Evolutionary conservation across 2,888 invertebrate genomes (phyloP).

Genomic region (Pimpla rufipes): DNA sequence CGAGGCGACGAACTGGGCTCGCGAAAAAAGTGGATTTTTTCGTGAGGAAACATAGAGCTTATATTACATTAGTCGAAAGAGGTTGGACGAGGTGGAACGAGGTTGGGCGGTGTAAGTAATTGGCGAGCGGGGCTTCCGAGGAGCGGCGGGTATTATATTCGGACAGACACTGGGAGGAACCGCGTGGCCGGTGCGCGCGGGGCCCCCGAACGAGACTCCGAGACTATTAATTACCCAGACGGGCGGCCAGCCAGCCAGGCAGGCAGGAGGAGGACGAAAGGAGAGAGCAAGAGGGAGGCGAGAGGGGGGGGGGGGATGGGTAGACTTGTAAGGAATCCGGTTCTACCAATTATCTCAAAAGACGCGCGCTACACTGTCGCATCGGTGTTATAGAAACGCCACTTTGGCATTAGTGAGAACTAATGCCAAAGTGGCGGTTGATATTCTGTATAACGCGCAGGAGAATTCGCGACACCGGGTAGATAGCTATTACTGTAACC

Average conservation of each 20-base stretch:
- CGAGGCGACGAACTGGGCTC: too few relatives aligned
- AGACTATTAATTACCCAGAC: slow-evolving; percentile 82
- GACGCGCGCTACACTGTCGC: neutral
- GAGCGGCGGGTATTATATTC: slow-evolving; percentile 65
- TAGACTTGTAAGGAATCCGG: slow-evolving; percentile 81
- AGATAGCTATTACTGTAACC: slow-evolving; percentile 77
- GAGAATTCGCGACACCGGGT: slow-evolving; percentile 64
- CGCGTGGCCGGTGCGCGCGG: slow-evolving; percentile 3
- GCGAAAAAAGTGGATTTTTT: too few relatives aligned
- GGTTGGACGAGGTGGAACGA: slow-evolving; percentile 13
- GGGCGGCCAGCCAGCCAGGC: slow-evolving; percentile 48
- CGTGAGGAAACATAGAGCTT: neutral
- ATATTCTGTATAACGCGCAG: too few relatives aligned
- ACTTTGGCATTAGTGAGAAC: neutral
- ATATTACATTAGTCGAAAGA: neutral
- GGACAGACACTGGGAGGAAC: slow-evolving; percentile 34
- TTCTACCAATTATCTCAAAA: slow-evolving; percentile 81
- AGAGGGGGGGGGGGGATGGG: too few relatives aligned
- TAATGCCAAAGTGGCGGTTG: too few relatives aligned
- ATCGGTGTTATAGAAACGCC: slow-evolving; percentile 13
- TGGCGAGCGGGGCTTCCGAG: slow-evolving; percentile 30
- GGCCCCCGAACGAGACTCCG: slow-evolving; percentile 61
- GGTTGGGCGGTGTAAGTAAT: slow-evolving; percentile 9
- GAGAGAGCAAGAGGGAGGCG: slow-evolving; percentile 69
- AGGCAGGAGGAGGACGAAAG: slow-evolving; percentile 62